Base-by-base conservation (phyloP, 2,888 invertebrate genomes). In the Beris chalybata region DNA sequence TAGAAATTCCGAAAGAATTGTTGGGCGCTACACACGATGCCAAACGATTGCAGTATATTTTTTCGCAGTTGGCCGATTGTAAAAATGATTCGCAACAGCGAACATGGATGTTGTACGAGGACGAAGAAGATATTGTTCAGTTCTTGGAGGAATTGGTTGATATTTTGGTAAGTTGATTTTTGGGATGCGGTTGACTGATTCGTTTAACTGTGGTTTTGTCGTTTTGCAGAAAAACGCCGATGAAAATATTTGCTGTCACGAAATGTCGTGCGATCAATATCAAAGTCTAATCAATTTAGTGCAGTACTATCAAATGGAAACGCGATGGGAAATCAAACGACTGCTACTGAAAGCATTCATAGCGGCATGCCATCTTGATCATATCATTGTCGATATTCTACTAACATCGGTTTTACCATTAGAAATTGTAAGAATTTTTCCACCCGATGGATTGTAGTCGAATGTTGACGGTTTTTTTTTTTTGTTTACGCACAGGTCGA, bases 261-360 rank as follows among this genome's bases (percentile, higher is more conserved):
- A 94, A 66, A 85, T 97, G 75, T 89, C 90, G 71, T 87, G 88
- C 73, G 91, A 95, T 78, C 88, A 91, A 68, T 96, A 93, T 77
- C 89, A 88, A 68, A 91, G 90, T 72, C 89, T 96, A 22, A 87
- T 89, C 50, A 90, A 91, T 65, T 83, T 97, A 67, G 92, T 95
- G 65, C 91, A 93, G 75, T 97, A 95, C 83, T 97, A 96, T 80
- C 97, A 97, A 83, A 96, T 96, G 96, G 97, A 96, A 81, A 88
- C 91, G 0, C 83, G 93, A 70, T 93, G 93, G 93, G 89, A 90
- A 0, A 88, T 95, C 68, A 85, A 95, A 70, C 89, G 91, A 75
- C 83, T 92, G 9, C 82, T 96, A 50, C 81, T 96, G 66, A 86
- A 94, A 83, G 90, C 92, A 6, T 95, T 96, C 78, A 91, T 91